These are phyloP conservation scores for Zosterops lateralis DNA, from an alignment of 2,113 vertebrate genomes.

Conservation along the genomic window DNA sequence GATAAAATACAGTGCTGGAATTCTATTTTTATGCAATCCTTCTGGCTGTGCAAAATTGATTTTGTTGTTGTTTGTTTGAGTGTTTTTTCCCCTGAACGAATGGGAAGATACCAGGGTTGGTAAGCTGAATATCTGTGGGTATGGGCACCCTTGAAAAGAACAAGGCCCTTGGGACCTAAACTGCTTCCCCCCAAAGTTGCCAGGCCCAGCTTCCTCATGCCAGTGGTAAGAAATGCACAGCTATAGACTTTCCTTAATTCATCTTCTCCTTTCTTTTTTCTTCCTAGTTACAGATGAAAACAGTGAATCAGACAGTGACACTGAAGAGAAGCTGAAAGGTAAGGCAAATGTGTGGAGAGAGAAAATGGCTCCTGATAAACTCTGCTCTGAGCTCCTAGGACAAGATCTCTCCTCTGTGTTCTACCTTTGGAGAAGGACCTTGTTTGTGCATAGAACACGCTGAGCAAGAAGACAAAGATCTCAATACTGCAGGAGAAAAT, in stretches of 20 bases:
- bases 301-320: slow-evolving; percentile 96
- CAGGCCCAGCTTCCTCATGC: neutral
- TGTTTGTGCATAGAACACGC: neutral
- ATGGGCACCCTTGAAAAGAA: neutral
- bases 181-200: neutral
- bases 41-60: neutral
- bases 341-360: slow-evolving; percentile 27
- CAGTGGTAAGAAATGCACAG: neutral
- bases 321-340: slow-evolving; percentile 95
- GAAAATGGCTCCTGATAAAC: neutral
- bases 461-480: neutral
- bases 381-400: neutral
- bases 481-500: neutral
- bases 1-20: neutral
- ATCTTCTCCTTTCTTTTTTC: neutral
- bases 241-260: neutral
- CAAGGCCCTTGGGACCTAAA: neutral
- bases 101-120: neutral
- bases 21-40: neutral
- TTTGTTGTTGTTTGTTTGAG: neutral
- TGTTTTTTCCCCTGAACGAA: neutral
- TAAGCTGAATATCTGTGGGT: neutral
- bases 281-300: slow-evolving; percentile 90
- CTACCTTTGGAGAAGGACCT: neutral
- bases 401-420: neutral